These are phyloP conservation scores for Lasiurus borealis DNA, from an alignment of 2,113 vertebrate genomes.

Conservation along the genomic window DNA sequence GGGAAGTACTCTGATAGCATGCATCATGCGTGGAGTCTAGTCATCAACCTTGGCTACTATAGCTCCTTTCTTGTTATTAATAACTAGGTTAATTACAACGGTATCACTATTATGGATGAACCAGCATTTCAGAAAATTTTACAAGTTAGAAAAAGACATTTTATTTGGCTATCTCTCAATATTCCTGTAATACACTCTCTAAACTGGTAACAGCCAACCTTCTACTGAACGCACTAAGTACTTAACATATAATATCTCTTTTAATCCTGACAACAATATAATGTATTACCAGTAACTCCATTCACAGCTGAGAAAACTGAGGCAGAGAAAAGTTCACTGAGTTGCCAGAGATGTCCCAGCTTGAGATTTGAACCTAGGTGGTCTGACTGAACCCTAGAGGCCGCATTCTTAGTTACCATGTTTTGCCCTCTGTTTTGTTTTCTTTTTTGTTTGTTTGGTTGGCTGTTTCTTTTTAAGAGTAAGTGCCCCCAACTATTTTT, in stretches of 20 bases:
- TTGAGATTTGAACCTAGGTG: neutral
- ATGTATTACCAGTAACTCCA: neutral
- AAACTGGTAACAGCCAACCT: neutral
- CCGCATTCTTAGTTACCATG: rapidly evolving
- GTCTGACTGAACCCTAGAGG: neutral
- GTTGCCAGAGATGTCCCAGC: neutral
- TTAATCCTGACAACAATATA: neutral
- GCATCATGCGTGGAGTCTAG: neutral
- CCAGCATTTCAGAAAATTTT: neutral
- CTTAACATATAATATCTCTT: neutral
- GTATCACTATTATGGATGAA: neutral
- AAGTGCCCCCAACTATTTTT: too few relatives aligned
- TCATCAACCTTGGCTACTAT: neutral
- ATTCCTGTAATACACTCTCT: slow-evolving; percentile 9
- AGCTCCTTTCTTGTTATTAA: neutral
- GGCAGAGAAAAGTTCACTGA: neutral
- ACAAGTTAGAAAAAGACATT: neutral
- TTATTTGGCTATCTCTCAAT: neutral
- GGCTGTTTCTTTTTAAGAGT: too few relatives aligned
- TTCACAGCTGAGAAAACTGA: neutral
- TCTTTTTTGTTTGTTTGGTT: too few relatives aligned
- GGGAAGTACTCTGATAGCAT: neutral
- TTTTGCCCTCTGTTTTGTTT: too few relatives aligned
- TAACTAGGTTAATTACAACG: too few relatives aligned
- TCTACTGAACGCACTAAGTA: neutral